Percentiles rank a stretch among this genome's conserved stretches.
Evolutionary conservation across 2,113 vertebrate species (phyloP).

Genomic region (Ptyas mucosa): DNA sequence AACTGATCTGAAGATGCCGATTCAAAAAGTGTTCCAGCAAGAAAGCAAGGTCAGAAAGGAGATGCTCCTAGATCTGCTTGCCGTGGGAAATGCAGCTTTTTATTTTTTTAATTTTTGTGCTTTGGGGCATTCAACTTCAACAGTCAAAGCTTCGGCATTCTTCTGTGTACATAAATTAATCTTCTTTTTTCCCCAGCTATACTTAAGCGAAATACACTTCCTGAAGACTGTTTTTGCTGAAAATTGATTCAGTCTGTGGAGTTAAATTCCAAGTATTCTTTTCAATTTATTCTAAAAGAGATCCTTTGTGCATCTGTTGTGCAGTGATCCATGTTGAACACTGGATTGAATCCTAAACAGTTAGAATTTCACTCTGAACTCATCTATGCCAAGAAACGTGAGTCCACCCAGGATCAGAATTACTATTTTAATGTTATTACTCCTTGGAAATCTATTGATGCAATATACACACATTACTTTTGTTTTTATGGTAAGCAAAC

Average conservation of each 20-base stretch:
- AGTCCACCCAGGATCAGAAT: not conserved
- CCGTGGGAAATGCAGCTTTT: not conserved
- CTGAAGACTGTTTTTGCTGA: not conserved
- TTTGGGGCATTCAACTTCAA: not conserved
- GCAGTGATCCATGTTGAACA: not conserved
- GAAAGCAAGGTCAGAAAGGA: not conserved
- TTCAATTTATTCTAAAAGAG: not conserved
- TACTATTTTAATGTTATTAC: not conserved
- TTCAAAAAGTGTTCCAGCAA: not conserved
- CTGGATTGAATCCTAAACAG: not conserved
- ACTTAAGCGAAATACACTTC: not conserved
- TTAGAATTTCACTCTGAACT: not conserved
- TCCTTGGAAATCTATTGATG: not conserved
- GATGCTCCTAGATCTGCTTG: accelerated
- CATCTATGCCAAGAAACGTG: not conserved
- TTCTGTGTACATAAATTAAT: not conserved
- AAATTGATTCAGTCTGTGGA: not conserved
- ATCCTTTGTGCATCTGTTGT: not conserved
- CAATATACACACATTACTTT: not conserved
- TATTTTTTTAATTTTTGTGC: not conserved
- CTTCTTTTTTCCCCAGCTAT: not conserved
- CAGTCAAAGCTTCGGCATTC: not conserved
- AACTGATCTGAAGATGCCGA: not conserved
- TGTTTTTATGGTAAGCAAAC: not conserved
- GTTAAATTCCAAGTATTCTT: not conserved